These are phyloP conservation scores for Sphaeridia pumilis DNA, from an alignment of 2,888 invertebrate species.

Conservation along the genomic window DNA sequence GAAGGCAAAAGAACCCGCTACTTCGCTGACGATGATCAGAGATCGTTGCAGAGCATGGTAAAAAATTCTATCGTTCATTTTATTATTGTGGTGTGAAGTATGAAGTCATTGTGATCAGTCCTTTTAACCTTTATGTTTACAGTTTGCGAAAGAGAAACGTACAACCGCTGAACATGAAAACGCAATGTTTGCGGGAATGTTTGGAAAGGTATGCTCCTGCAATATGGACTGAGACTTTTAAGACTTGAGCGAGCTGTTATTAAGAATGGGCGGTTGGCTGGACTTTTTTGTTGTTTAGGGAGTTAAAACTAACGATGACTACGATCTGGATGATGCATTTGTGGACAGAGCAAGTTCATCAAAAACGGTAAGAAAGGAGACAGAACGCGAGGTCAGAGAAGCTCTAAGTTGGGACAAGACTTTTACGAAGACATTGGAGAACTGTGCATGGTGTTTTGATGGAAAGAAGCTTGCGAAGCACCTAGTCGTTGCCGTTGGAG, in stretches of 20 bases:
- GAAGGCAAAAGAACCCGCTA: conserved; percentile 64
- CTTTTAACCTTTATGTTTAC: conserved; percentile 7
- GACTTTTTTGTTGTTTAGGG: conserved; percentile 8
- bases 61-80: conserved; percentile 17
- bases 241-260: no score
- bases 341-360: conserved; percentile 52
- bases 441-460: conserved; percentile 72
- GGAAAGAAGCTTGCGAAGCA: conserved; percentile 69
- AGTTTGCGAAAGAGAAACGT: conserved; percentile 57
- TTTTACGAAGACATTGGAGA: conserved; percentile 58
- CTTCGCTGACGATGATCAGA: conserved; percentile 81
- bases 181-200: conserved; percentile 61
- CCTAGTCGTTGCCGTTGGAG: conserved; percentile 66
- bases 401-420: conserved; percentile 63
- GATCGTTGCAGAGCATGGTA: conserved; percentile 67
- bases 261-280: no score
- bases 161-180: conserved; percentile 68
- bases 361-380: conserved; percentile 46
- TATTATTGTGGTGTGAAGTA: no score
- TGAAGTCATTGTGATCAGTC: no score
- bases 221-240: no score
- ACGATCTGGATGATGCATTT: conserved; percentile 74
- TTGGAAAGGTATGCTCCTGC: conserved; percentile 44
- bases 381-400: conserved; percentile 50
- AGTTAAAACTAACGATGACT: conserved; percentile 40